These are phyloP conservation scores for Rhinolophus ferrumequinum DNA, from an alignment of 2,113 vertebrate species.

Conservation along the genomic window DNA sequence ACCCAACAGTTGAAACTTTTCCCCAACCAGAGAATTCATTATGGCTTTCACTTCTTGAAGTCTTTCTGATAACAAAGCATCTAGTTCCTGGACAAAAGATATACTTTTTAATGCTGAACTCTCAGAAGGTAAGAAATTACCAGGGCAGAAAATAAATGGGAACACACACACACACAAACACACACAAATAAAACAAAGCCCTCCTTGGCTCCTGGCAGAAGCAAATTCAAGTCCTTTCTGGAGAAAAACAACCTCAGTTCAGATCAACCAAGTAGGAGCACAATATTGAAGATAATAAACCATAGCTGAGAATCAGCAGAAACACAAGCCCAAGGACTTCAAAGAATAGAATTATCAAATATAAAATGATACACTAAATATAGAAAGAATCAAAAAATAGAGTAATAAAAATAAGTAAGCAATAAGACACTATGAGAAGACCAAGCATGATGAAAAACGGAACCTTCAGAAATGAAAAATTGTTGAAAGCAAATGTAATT, in stretches of 20 bases:
- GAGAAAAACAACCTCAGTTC: conserved; percentile 23
- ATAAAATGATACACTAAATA: not conserved
- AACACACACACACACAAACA: not conserved
- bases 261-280: not conserved
- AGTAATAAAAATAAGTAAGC: not conserved
- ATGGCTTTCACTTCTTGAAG: not conserved
- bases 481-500: not conserved
- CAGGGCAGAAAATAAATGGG: not conserved
- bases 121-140: not conserved
- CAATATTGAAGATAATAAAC: not conserved
- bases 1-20: not conserved
- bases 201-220: not conserved
- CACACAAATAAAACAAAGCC: not conserved
- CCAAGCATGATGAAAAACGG: not conserved
- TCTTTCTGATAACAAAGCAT: not conserved
- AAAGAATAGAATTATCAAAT: not conserved
- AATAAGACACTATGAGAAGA: not conserved
- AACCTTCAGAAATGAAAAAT: conserved; percentile 5
- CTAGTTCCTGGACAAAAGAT: not conserved
- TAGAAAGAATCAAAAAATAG: not conserved
- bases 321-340: not conserved
- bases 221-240: conserved; percentile 40
- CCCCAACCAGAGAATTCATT: not conserved
- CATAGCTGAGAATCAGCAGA: not conserved
- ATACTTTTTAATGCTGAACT: not conserved